Percentiles rank a stretch among this genome's conserved stretches.
These are phyloP conservation scores for Menidia beryllina DNA, from an alignment of 2,113 vertebrate species.

Conservation along the genomic window DNA sequence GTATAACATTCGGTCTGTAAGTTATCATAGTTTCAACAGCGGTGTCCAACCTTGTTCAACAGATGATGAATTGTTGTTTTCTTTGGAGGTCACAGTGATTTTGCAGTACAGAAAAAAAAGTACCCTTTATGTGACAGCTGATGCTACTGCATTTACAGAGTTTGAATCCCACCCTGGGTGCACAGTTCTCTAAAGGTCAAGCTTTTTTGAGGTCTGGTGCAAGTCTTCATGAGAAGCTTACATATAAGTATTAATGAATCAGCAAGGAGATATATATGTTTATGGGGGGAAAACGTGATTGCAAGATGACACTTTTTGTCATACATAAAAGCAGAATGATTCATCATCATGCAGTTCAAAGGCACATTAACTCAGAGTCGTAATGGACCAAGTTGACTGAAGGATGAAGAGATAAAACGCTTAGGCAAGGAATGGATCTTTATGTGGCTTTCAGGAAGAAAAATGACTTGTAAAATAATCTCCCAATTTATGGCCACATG, in stretches of 20 bases:
- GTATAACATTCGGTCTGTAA: background rate
- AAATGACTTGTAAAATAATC: slow-evolving; percentile 36
- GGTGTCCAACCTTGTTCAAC: no score
- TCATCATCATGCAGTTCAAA: slow-evolving; percentile 29
- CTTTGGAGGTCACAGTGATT: no score
- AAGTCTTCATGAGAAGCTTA: background rate
- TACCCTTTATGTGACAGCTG: no score
- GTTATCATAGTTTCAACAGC: background rate
- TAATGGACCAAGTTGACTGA: slow-evolving; percentile 19
- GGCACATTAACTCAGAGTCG: slow-evolving; percentile 13
- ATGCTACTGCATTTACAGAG: no score
- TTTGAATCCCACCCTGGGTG: background rate
- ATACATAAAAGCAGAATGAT: slow-evolving; percentile 13
- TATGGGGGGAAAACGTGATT: background rate
- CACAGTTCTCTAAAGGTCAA: slow-evolving; percentile 12
- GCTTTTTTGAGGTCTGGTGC: background rate
- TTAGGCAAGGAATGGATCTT: slow-evolving; percentile 44
- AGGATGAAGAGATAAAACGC: slow-evolving; percentile 46
- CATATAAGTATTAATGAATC: background rate
- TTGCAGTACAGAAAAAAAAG: no score
- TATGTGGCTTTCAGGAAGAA: slow-evolving; percentile 47
- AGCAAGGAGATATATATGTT: background rate
- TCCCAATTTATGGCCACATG: slow-evolving; percentile 18
- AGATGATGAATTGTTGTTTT: no score
- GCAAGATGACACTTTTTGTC: slow-evolving; percentile 15